Conservation (phyloP, 2,113 vertebrate species). For the Ahaetulla prasina region DNA sequence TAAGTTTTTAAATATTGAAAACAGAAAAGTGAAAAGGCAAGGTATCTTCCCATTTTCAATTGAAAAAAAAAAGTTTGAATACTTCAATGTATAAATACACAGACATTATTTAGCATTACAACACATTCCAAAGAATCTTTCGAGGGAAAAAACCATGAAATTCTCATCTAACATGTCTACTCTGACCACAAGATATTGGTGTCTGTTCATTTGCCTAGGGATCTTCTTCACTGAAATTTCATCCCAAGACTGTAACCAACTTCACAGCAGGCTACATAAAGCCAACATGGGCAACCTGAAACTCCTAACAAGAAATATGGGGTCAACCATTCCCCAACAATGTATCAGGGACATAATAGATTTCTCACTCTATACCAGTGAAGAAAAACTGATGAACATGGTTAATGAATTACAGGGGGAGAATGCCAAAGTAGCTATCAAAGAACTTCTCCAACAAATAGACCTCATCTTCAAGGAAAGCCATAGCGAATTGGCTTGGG, state of each 20-base stretch:
- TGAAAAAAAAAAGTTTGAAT: background rate
- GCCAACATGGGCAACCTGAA: constrained; percentile 22
- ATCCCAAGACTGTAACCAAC: background rate
- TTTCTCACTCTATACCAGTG: background rate
- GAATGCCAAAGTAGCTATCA: constrained; percentile 24
- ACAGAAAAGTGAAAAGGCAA: constrained; percentile 49
- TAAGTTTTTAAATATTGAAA: background rate
- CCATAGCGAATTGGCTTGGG: background rate
- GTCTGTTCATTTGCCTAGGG: constrained; percentile 12
- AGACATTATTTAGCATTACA: background rate
- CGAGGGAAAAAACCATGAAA: background rate
- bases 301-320: constrained; percentile 4
- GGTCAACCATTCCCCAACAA: background rate
- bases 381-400: background rate
- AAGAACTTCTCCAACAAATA: constrained; percentile 49
- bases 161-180: background rate
- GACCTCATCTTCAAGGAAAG: constrained; percentile 27
- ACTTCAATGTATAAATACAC: background rate
- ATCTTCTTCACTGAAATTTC: constrained; percentile 18
- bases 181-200: constrained; percentile 28
- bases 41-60: constrained; percentile 25
- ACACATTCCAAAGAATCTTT: background rate
- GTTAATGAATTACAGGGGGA: background rate
- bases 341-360: constrained; percentile 30
- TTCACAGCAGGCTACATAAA: background rate